Evolutionary conservation across 2,888 invertebrate genomes (phyloP), one percentile per base, ranked within the genome.

Genomic region (Phlogophora meticulosa): DNA sequence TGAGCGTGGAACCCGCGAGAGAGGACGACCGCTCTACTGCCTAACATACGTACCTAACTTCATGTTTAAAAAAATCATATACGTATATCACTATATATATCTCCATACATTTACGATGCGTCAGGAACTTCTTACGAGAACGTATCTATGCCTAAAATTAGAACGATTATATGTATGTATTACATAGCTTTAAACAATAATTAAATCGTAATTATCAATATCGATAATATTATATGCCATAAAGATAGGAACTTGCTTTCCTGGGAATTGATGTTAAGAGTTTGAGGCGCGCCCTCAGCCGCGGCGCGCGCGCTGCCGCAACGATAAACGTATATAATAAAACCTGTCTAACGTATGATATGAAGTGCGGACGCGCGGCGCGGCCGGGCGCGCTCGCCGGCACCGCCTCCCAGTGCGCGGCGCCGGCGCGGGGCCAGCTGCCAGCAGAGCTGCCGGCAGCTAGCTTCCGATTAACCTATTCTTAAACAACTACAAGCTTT

Each of bases 201-300:
- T 95, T 95, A 95, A 95, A 95, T 94, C 95, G 95, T 96, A 96
- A 95, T 95, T 95, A 96, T 95, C 95, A 95, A 95, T 96, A 95
- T 95, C 95, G 95, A 95, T 95, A 95, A 95, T 95, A 95, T 95
- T 96, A 96, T 96, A 96, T 96, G 95, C 95, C 95, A 96, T 96
- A 95, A 95, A 96, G 95, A 96, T 96, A 96, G 96, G 96, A 96
- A 96, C 96, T 96, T 96, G 95, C 94, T 96, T 95, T 95, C 93
- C 96, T 95, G 95, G 95, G 96, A 94, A 94, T 93, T 91, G 95
- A 95, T 95, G 95, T 87, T 91, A 86, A 89, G 87, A 87, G 91
- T 91, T 88, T 84, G 81, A 87, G 85, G 90, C 93, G 94, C 91
- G 93, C 90, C 90, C 90, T 85, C 90, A 92, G 92, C 94, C 93